These are phyloP conservation scores for Orchestia grillus DNA, from an alignment of 1,140 invertebrate species.

Conservation along the genomic window DNA sequence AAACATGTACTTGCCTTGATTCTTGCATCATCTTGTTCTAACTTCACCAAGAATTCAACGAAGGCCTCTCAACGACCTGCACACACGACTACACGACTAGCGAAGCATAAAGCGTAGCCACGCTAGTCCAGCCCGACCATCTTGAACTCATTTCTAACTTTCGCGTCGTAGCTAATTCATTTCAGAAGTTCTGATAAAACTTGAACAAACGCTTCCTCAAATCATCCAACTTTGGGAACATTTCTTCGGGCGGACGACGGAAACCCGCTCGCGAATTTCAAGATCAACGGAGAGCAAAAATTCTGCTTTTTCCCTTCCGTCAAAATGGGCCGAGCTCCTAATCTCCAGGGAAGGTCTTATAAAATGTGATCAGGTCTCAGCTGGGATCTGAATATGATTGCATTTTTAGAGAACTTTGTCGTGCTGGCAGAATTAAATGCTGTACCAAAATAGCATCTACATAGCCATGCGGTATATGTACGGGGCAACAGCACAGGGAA, in stretches of 20 bases:
- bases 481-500: not conserved
- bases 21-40: not conserved
- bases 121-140: not conserved
- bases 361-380: not conserved
- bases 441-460: not conserved
- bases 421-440: not conserved
- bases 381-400: not conserved
- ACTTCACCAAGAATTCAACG: not conserved
- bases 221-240: not conserved
- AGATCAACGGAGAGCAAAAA: not conserved
- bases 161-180: not conserved
- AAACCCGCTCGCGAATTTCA: not conserved
- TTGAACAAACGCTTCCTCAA: not conserved
- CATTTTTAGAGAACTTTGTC: not conserved
- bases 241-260: not conserved
- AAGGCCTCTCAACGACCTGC: not conserved
- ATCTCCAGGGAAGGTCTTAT: not conserved
- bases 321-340: not conserved
- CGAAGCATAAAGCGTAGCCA: not conserved
- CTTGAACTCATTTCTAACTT: not conserved
- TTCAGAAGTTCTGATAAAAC: conserved; percentile 1
- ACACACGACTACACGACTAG: not conserved
- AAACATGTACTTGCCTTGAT: not conserved
- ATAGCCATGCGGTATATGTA: not conserved
- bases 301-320: not conserved